Conservation (phyloP, 2,888 invertebrate species). For the Amiota communis region DNA sequence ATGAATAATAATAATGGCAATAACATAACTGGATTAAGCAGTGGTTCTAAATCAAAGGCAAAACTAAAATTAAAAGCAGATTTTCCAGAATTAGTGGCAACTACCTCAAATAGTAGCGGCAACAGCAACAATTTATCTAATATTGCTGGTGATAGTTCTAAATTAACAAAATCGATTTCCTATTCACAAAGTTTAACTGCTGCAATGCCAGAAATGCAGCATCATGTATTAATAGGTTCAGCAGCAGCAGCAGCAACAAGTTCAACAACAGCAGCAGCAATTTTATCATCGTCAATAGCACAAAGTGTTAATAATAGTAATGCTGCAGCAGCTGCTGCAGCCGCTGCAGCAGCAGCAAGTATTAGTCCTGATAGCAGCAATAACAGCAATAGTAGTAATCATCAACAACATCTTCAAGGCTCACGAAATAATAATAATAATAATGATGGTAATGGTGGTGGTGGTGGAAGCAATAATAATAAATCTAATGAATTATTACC, state of each 20-base stretch:
- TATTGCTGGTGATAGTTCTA: conserved; percentile 26
- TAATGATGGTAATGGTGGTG: background rate
- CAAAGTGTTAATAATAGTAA: background rate
- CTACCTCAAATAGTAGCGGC: background rate
- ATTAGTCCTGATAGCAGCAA: background rate
- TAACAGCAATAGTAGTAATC: background rate
- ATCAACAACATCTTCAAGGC: background rate
- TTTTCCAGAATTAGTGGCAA: conserved; percentile 59
- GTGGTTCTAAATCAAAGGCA: conserved; percentile 36
- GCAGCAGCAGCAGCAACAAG: conserved; percentile 36
- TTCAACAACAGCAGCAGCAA: conserved; percentile 32
- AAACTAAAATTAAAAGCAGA: conserved; percentile 54
- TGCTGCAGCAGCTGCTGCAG: too few relatives aligned
- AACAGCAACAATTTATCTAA: conserved; percentile 20
- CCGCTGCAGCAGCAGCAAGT: conserved; percentile 25
- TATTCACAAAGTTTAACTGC: conserved; percentile 62
- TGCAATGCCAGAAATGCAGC: background rate
- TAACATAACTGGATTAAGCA: background rate
- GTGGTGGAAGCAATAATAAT: conserved; percentile 22
- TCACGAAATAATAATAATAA: background rate
- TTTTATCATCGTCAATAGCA: background rate
- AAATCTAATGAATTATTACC: conserved; percentile 1
- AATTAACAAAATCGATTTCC: conserved; percentile 48
- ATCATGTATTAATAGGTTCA: conserved; percentile 56
- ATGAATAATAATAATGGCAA: background rate